A percentile compares a stretch with the other conserved stretches of the same genome.
phyloP scores from a whole-genome alignment of 92 coral and sea anemone species.

The Palythoa grandiflora region DNA sequence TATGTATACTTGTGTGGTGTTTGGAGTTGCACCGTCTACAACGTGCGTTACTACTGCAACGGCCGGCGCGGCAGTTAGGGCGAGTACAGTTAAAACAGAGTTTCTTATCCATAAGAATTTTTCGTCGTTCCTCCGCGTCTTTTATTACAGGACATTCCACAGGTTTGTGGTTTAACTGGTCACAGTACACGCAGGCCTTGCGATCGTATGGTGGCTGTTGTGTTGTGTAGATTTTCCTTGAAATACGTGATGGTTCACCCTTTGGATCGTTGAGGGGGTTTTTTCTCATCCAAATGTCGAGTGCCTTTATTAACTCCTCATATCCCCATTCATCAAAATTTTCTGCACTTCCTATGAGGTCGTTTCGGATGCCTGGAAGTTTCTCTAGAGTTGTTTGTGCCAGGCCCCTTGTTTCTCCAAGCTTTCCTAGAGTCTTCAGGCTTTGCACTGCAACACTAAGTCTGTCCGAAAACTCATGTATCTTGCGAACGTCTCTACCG shows the following conservation, averaged over 20 bases:
- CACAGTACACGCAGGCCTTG: not conserved
- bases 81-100: not conserved
- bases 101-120: not conserved
- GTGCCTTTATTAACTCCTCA: not conserved
- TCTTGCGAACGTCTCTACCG: slow-evolving; percentile 5
- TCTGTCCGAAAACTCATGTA: slow-evolving; percentile 3
- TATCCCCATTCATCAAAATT: slow-evolving; percentile 13
- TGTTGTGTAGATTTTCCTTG: not conserved
- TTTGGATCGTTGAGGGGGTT: not conserved
- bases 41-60: slow-evolving; percentile 9
- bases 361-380: not conserved
- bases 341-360: not conserved
- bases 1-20: not conserved
- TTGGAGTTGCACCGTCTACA: not conserved
- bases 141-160: not conserved
- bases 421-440: not conserved
- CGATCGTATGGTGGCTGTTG: not conserved
- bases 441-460: not conserved
- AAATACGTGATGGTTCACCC: not conserved
- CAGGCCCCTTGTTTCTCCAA: not conserved
- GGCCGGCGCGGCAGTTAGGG: not conserved
- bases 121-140: not conserved
- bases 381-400: slow-evolving; percentile 23
- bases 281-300: slow-evolving; percentile 19
- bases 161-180: not conserved